These are phyloP conservation scores for Ameiurus melas DNA, from an alignment of 2,113 vertebrate genomes.

Conservation along the genomic window DNA sequence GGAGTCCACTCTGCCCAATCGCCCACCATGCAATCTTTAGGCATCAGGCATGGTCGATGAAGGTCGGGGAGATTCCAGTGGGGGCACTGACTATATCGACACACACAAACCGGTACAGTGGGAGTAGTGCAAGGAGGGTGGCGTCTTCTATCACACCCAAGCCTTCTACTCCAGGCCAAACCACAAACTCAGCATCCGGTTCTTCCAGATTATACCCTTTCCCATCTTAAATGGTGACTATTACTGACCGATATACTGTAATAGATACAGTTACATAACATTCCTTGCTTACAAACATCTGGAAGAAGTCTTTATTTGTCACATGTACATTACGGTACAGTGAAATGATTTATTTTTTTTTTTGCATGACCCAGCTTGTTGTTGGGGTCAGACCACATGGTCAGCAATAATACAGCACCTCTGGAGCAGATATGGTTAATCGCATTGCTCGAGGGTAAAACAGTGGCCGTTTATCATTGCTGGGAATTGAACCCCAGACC, in stretches of 20 bases:
- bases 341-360: no score
- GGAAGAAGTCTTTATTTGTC: no score
- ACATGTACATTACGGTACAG: no score
- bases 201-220: not conserved
- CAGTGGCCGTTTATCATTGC: no score
- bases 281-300: not conserved
- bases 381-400: no score
- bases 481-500: no score
- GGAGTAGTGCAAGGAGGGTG: not conserved
- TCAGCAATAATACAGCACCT: no score
- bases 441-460: no score
- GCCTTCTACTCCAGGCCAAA: not conserved
- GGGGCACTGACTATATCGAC: conserved; percentile 79
- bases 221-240: not conserved
- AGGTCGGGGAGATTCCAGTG: conserved; percentile 84
- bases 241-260: not conserved
- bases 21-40: conserved; percentile 84
- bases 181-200: not conserved
- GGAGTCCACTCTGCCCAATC: conserved; percentile 87
- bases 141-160: not conserved
- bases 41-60: conserved; percentile 89
- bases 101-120: conserved; percentile 11
- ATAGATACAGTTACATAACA: not conserved
- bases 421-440: no score
- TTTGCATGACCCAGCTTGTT: no score